Evolutionary conservation across 2,888 invertebrate species (phyloP).

Genomic region (Spilosoma lubricipeda): DNA sequence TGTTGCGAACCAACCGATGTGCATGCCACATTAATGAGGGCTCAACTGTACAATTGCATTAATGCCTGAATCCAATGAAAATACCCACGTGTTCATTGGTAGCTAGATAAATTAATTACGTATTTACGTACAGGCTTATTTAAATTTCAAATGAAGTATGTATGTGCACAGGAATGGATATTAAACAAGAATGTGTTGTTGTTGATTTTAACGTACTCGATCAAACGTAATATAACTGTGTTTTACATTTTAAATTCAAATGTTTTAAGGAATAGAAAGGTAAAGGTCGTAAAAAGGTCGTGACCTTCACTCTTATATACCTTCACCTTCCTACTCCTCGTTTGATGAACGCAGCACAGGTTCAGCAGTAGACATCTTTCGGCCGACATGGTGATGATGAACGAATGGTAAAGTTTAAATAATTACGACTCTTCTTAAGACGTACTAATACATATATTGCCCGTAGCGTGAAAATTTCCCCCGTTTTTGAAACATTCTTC

Average conservation of each 20-base stretch:
- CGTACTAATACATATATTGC: too few species aligned
- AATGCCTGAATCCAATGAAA: constrained; percentile 18
- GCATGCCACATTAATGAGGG: constrained; percentile 27
- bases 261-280: too few species aligned
- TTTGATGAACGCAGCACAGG: too few species aligned
- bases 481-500: too few species aligned
- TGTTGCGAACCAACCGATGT: constrained; percentile 15
- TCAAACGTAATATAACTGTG: neutral
- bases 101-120: constrained; percentile 19
- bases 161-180: neutral
- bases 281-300: too few species aligned
- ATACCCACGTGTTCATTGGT: constrained; percentile 14
- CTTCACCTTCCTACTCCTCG: too few species aligned
- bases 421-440: too few species aligned
- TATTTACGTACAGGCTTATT: constrained; percentile 9
- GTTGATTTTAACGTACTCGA: neutral
- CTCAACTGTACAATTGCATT: constrained; percentile 15
- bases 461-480: too few species aligned
- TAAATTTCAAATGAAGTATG: neutral
- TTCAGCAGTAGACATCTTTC: too few species aligned
- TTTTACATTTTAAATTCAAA: neutral
- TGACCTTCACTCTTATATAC: too few species aligned
- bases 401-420: too few species aligned
- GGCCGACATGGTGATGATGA: too few species aligned
- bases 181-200: neutral